Evolutionary conservation across 2,888 invertebrate species (phyloP).

Genomic region (Maniola hyperantus): DNA sequence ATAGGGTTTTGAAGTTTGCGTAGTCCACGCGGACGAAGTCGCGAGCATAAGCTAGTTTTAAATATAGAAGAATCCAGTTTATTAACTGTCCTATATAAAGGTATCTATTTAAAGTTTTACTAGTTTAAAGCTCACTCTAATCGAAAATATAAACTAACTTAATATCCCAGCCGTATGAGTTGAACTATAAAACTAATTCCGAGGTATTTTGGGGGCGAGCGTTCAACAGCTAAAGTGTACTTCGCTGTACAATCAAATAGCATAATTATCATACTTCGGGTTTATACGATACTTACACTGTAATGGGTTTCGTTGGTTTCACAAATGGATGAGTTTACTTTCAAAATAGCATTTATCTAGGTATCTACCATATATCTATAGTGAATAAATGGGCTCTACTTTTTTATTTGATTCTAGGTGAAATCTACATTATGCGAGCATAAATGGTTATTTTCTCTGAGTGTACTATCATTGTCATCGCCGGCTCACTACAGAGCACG

Average conservation of each 20-base stretch:
- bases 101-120: not conserved
- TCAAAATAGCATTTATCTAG: not conserved
- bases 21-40: too few relatives aligned
- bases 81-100: not conserved
- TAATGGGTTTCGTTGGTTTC: constrained; percentile 27
- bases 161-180: constrained; percentile 8
- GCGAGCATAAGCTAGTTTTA: too few relatives aligned
- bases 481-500: too few relatives aligned
- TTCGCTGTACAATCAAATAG: constrained; percentile 31
- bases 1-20: too few relatives aligned
- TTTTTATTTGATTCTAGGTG: not conserved
- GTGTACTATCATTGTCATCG: too few relatives aligned
- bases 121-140: not conserved
- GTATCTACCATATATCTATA: not conserved
- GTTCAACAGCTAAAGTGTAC: constrained; percentile 23
- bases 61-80: too few relatives aligned
- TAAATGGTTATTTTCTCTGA: too few relatives aligned
- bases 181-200: constrained; percentile 21
- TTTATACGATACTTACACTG: constrained; percentile 25
- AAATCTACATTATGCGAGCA: not conserved
- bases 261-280: constrained; percentile 28
- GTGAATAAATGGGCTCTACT: not conserved
- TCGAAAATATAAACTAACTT: not conserved
- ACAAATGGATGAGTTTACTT: constrained; percentile 19
- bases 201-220: constrained; percentile 17